Conservation (phyloP, 2,888 invertebrate genomes). For the Hemistola chrysoprasaria region DNA sequence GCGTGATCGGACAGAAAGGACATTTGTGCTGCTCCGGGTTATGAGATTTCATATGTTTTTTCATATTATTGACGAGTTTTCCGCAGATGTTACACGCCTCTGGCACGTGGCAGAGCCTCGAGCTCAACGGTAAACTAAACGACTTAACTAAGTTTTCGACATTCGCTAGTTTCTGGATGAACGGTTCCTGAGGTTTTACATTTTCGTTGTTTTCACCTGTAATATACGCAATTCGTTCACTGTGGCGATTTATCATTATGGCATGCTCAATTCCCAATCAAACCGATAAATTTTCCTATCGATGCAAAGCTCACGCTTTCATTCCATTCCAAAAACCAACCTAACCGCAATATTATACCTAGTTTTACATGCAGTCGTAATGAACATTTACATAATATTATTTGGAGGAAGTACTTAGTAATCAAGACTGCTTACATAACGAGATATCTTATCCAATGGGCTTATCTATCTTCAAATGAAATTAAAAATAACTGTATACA, state of each 20-base stretch:
- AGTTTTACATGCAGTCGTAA: slow-evolving; percentile 51
- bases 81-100: slow-evolving; percentile 84
- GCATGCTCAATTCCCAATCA: slow-evolving; percentile 44
- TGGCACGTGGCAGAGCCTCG: slow-evolving; percentile 47
- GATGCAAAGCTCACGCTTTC: slow-evolving; percentile 14
- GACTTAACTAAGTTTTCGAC: slow-evolving; percentile 66
- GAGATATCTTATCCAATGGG: slow-evolving; percentile 18
- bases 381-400: slow-evolving; percentile 20
- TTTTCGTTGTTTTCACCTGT: slow-evolving; percentile 79
- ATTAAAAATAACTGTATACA: slow-evolving; percentile 28
- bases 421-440: slow-evolving; percentile 14
- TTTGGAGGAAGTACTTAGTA: slow-evolving; percentile 17
- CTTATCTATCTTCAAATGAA: slow-evolving; percentile 21
- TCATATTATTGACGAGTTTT: slow-evolving; percentile 85
- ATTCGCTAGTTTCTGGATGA: slow-evolving; percentile 60
- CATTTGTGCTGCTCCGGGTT: slow-evolving; percentile 84
- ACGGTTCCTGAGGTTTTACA: slow-evolving; percentile 63
- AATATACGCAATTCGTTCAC: slow-evolving; percentile 65
- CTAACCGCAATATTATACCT: slow-evolving; percentile 33
- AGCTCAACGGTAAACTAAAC: slow-evolving; percentile 52
- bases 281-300: slow-evolving; percentile 33
- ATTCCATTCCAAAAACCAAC: slow-evolving; percentile 30
- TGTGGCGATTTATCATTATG: slow-evolving; percentile 33
- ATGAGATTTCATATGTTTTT: slow-evolving; percentile 86
- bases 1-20: slow-evolving; percentile 83